Evolutionary conservation across 1,140 invertebrate genomes (phyloP).

Genomic region (Mercenaria mercenaria): DNA sequence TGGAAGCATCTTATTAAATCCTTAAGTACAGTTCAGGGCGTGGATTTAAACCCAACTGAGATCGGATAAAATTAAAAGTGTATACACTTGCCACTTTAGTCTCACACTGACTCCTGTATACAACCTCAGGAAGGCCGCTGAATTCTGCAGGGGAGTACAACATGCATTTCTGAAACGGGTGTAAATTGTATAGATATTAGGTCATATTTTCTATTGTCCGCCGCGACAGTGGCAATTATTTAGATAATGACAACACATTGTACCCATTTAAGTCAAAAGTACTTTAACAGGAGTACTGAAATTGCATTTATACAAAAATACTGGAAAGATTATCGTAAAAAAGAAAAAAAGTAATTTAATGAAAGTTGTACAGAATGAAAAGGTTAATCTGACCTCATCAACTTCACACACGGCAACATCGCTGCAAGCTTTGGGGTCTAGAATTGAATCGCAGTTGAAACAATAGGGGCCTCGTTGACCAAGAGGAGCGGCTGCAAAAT

Average conservation of each 20-base stretch:
- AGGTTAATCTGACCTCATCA: conserved; percentile 2
- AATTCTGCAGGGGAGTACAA: not conserved
- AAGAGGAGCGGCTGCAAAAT: not conserved
- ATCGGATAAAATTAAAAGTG: too few relatives aligned
- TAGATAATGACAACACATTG: not conserved
- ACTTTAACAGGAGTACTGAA: too few relatives aligned
- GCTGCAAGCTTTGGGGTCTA: not conserved
- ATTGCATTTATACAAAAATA: too few relatives aligned
- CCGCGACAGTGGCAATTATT: not conserved
- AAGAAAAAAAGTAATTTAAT: too few relatives aligned
- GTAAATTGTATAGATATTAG: not conserved
- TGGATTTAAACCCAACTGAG: too few relatives aligned
- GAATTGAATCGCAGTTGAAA: not conserved
- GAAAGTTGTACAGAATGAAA: too few relatives aligned
- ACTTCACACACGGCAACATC: not conserved
- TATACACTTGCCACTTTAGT: not conserved
- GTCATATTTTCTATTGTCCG: not conserved
- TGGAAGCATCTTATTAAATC: too few relatives aligned
- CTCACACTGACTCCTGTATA: conserved; percentile 13
- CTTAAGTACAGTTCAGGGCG: too few relatives aligned
- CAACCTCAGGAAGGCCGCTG: not conserved
- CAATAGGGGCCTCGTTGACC: conserved; percentile 35
- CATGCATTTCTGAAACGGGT: not conserved
- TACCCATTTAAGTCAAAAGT: too few relatives aligned
- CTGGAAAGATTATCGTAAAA: too few relatives aligned